A percentile compares a stretch with the other conserved stretches of the same genome.
These are phyloP conservation scores for Pseudorhiza aurosa DNA, from an alignment of 30 jellyfish, hydroid and myxozoan genomes.

Conservation along the genomic window DNA sequence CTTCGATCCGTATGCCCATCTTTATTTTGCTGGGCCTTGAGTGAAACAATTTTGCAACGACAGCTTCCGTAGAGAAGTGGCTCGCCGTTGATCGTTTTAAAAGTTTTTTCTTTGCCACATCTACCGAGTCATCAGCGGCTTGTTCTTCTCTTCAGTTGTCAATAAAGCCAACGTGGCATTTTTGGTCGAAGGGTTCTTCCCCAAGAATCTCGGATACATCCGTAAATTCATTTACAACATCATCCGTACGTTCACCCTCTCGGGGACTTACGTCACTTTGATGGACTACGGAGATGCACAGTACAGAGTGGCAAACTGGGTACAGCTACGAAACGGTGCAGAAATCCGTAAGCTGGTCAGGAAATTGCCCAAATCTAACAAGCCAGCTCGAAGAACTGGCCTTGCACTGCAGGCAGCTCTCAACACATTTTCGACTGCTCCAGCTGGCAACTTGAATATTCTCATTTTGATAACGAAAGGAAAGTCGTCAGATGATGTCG, in stretches of 20 bases:
- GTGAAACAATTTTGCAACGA: too few relatives aligned
- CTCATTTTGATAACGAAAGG: conserved; percentile 66
- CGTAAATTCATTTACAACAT: conserved; percentile 73
- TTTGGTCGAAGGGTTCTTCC: conserved; percentile 68
- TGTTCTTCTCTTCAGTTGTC: conserved; percentile 36
- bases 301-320: conserved; percentile 76
- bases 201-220: conserved; percentile 52
- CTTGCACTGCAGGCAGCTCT: conserved; percentile 55
- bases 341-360: conserved; percentile 38
- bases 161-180: conserved; percentile 65
- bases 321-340: conserved; percentile 47
- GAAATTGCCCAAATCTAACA: conserved; percentile 50
- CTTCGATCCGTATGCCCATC: too few relatives aligned
- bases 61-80: too few relatives aligned
- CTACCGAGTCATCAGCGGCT: too few relatives aligned
- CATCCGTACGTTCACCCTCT: conserved; percentile 55
- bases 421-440: conserved; percentile 61
- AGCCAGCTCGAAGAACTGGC: conserved; percentile 70
- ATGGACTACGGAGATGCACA: conserved; percentile 66
- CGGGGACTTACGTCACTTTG: conserved; percentile 73
- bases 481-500: conserved; percentile 63
- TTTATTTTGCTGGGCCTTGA: too few relatives aligned
- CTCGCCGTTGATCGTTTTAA: too few relatives aligned
- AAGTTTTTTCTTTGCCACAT: too few relatives aligned
- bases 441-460: conserved; percentile 64